These are phyloP conservation scores for Hypotaenidia okinawae DNA, from an alignment of 2,797 vertebrate genomes.

Conservation along the genomic window DNA sequence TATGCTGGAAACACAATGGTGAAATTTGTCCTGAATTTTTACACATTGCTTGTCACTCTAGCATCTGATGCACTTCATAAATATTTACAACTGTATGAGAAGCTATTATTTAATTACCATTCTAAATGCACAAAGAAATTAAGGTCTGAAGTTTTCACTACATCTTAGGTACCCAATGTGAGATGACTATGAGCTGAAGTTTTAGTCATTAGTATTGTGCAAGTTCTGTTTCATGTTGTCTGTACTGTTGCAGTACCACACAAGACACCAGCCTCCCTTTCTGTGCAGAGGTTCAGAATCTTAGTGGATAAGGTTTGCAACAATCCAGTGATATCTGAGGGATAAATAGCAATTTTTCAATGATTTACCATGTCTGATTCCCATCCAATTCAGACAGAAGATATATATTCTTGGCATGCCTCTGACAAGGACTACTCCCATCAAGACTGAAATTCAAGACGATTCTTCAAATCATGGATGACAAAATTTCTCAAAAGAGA, in stretches of 20 bases:
- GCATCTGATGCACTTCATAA: not conserved
- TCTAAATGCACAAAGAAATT: not conserved
- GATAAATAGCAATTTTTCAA: not conserved
- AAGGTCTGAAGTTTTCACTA: not conserved
- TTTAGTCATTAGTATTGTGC: not conserved
- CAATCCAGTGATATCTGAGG: not conserved
- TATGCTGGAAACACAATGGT: not conserved
- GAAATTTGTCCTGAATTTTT: not conserved
- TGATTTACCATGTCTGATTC: not conserved
- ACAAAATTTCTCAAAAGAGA: not conserved
- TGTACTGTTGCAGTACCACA: not conserved
- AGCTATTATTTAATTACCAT: not conserved
- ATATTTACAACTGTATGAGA: not conserved
- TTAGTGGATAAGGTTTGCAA: not conserved
- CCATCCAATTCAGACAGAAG: not conserved
- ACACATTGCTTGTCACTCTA: not conserved
- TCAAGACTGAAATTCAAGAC: not conserved
- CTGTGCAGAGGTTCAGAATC: not conserved
- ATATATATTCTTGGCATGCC: not conserved
- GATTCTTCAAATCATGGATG: not conserved
- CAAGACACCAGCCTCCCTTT: not conserved
- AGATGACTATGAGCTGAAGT: not conserved
- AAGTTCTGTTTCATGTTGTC: not conserved
- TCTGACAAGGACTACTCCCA: not conserved
- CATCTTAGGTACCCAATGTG: not conserved